Conservation (phyloP, 2,797 vertebrate genomes). For the Cirrhinus molitorella region DNA sequence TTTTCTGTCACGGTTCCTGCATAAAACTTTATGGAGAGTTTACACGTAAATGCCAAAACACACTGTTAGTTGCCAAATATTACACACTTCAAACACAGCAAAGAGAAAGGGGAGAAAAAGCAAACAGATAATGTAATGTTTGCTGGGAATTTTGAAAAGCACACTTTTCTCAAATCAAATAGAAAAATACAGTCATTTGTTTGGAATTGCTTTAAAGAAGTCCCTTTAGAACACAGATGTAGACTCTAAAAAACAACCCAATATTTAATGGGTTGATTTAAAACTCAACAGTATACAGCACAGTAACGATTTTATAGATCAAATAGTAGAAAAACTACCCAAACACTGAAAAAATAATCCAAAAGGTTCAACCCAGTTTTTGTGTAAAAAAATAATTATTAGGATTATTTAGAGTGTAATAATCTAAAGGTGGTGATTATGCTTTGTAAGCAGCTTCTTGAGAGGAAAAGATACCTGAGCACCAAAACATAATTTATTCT, state of each 20-base stretch:
- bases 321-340: too few relatives aligned
- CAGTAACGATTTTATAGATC: too few relatives aligned
- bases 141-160: background rate
- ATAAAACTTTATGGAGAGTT: constrained; percentile 16
- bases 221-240: background rate
- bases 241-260: too few relatives aligned
- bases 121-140: background rate
- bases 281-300: too few relatives aligned
- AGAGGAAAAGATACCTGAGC: constrained; percentile 20
- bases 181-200: background rate
- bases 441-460: constrained; percentile 1
- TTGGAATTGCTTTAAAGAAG: background rate
- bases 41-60: constrained; percentile 14
- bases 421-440: background rate
- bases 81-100: background rate
- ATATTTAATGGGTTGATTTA: too few relatives aligned
- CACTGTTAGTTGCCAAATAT: constrained; percentile 32
- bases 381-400: too few relatives aligned
- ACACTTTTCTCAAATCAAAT: background rate
- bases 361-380: too few relatives aligned
- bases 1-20: background rate
- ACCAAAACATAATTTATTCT: background rate
- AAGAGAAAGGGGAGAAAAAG: background rate
- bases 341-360: too few relatives aligned
- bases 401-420: background rate